These are phyloP conservation scores for Laspeyria flexula DNA, from an alignment of 2,888 invertebrate genomes.

Conservation along the genomic window DNA sequence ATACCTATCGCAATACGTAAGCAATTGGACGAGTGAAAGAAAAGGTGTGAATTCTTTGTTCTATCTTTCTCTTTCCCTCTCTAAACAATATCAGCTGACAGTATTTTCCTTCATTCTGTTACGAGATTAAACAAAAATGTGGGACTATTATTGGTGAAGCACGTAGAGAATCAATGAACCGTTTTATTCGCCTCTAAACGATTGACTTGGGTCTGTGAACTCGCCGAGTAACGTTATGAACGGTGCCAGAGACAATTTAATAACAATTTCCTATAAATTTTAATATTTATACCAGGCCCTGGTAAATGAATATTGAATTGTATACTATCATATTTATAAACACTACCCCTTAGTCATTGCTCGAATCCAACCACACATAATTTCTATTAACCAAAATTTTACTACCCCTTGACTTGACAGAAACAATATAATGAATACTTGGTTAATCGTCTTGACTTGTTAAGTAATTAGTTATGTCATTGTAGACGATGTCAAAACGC, in stretches of 20 bases:
- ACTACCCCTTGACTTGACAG: too few relatives aligned
- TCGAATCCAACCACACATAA: too few relatives aligned
- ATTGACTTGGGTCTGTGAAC: slow-evolving; percentile 46
- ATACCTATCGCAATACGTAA: too few relatives aligned
- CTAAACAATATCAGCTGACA: neutral
- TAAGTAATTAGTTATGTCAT: too few relatives aligned
- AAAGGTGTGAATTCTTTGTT: neutral
- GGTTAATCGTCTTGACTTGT: too few relatives aligned
- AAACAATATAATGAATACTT: too few relatives aligned
- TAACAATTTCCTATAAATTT: neutral
- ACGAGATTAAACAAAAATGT: slow-evolving; percentile 28
- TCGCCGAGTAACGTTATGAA: slow-evolving; percentile 37
- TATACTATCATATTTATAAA: too few relatives aligned
- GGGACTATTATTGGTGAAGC: slow-evolving; percentile 28
- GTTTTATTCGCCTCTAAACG: slow-evolving; percentile 41
- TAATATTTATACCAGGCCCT: neutral
- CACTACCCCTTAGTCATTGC: too few relatives aligned
- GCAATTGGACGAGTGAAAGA: neutral
- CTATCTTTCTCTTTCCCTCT: neutral
- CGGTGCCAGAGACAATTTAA: slow-evolving; percentile 19
- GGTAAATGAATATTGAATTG: too few relatives aligned
- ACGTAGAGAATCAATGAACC: slow-evolving; percentile 46
- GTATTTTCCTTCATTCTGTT: slow-evolving; percentile 7
- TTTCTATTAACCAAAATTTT: too few relatives aligned
- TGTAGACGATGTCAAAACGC: too few relatives aligned